Conservation (phyloP, 2,888 invertebrate species). For the Drosophila ustulata region DNA sequence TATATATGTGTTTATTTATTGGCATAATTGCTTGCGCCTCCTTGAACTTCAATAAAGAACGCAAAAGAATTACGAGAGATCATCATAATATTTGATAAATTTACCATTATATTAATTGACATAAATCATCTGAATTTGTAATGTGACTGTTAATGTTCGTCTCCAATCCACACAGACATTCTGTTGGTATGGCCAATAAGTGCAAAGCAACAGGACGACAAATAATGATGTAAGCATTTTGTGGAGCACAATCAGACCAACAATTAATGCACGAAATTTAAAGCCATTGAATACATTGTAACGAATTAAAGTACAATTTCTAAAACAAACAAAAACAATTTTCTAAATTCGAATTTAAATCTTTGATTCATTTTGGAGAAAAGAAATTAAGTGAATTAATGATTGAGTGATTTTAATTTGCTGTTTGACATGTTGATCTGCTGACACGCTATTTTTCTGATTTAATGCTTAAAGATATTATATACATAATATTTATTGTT, state of each 20-base stretch:
- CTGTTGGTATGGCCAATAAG: no score
- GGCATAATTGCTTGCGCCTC: neutral
- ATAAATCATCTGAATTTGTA: neutral
- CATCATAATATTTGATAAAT: slow-evolving; percentile 18
- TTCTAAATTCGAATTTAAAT: no score
- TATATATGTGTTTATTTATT: slow-evolving; percentile 1
- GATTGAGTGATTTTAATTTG: no score
- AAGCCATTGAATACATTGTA: no score
- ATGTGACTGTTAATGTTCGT: neutral
- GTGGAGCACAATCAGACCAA: neutral
- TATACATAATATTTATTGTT: no score
- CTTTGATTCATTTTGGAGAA: no score
- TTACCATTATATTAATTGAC: slow-evolving; percentile 3
- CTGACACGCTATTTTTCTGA: no score
- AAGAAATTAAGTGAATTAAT: no score
- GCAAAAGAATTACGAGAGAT: slow-evolving; percentile 33
- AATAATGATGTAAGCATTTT: slow-evolving; percentile 8
- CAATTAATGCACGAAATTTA: neutral
- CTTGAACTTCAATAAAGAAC: neutral
- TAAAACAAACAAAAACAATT: no score
- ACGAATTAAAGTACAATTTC: no score
- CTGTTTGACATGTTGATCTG: no score
- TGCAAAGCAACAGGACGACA: slow-evolving; percentile 2
- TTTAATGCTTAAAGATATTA: no score
- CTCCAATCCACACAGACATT: neutral